Conservation (phyloP, 2,888 invertebrate species). For the Idaea straminata region DNA sequence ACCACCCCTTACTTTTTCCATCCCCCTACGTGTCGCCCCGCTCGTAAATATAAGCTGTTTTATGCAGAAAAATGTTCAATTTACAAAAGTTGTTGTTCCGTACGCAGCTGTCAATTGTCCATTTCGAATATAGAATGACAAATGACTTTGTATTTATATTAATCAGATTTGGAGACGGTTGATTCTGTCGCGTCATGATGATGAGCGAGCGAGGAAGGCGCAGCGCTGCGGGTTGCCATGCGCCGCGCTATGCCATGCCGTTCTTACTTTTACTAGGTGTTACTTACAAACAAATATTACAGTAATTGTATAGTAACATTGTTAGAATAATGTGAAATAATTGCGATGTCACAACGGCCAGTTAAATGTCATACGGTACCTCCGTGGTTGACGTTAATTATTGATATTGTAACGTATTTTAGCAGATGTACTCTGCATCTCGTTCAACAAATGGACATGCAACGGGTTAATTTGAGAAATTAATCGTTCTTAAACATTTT, state of each 20-base stretch:
- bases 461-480: background rate
- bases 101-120: conserved; percentile 19
- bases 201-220: background rate
- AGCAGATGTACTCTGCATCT: background rate
- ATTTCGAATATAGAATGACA: conserved; percentile 9
- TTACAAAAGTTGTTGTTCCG: conserved; percentile 17
- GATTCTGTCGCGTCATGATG: background rate
- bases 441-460: background rate
- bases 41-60: conserved; percentile 22
- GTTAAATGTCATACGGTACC: background rate
- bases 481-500: background rate
- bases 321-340: background rate
- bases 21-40: conserved; percentile 12
- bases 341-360: background rate
- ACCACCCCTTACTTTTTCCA: conserved; percentile 22
- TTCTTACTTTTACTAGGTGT: background rate
- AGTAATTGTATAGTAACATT: background rate
- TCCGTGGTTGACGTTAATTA: background rate
- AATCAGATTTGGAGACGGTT: conserved; percentile 2
- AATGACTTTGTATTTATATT: conserved; percentile 6
- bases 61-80: conserved; percentile 17
- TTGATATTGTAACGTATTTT: background rate
- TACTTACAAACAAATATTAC: background rate
- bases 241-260: no score
- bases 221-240: background rate